These are phyloP conservation scores for Rhineura floridana DNA, from an alignment of 2,113 vertebrate genomes.

Conservation along the genomic window DNA sequence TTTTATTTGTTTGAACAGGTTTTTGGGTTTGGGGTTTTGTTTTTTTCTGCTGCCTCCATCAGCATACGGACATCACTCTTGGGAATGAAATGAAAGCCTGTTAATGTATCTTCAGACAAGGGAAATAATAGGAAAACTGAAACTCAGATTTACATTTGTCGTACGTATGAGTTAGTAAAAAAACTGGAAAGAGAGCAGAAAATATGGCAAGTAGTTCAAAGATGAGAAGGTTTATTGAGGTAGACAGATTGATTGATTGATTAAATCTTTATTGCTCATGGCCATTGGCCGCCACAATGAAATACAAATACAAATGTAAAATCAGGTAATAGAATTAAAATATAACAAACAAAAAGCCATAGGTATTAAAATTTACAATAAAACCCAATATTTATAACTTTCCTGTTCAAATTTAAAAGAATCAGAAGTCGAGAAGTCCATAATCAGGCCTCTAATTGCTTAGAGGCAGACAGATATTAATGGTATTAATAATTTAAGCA, in stretches of 20 bases:
- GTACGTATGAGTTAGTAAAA: conserved; percentile 59
- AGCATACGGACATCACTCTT: conserved; percentile 63
- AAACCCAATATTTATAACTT: too few relatives aligned
- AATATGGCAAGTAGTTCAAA: conserved; percentile 65
- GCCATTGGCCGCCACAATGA: too few relatives aligned
- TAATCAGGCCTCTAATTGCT: too few relatives aligned
- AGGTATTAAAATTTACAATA: too few relatives aligned
- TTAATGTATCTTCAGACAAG: conserved; percentile 73
- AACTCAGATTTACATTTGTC: conserved; percentile 53
- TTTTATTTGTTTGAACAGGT: conserved; percentile 43
- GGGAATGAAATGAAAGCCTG: conserved; percentile 66
- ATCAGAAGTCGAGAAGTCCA: too few relatives aligned
- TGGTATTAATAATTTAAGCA: conserved; percentile 60
- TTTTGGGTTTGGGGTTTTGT: conserved; percentile 25
- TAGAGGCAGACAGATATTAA: conserved; percentile 69
- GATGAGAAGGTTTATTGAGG: conserved; percentile 65
- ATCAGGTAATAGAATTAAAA: too few relatives aligned
- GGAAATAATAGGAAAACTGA: conserved; percentile 70
- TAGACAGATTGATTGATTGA: too few relatives aligned
- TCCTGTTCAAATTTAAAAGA: too few relatives aligned
- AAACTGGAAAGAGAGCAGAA: conserved; percentile 65
- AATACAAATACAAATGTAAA: too few relatives aligned
- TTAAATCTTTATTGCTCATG: too few relatives aligned
- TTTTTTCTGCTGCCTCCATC: conserved; percentile 52
- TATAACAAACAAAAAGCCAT: too few relatives aligned